phyloP scores from a whole-genome alignment of 2,888 invertebrate species.

The Hemithea aestivaria region DNA sequence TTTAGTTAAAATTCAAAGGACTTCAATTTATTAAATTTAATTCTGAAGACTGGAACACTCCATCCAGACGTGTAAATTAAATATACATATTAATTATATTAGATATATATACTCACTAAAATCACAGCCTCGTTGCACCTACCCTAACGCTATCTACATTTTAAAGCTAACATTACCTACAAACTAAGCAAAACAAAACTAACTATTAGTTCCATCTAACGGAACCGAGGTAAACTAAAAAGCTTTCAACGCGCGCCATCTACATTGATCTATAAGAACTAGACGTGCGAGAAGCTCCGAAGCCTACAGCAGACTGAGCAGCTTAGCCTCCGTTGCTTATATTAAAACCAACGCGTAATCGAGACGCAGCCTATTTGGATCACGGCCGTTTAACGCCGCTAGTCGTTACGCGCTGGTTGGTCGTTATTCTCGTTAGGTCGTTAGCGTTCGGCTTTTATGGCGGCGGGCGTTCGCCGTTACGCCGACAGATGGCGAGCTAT shows the following conservation, averaged over 20 bases:
- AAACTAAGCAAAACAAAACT: conserved; percentile 20
- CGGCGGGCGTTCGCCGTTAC: conserved; percentile 30
- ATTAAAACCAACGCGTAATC: conserved; percentile 41
- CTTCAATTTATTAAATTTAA: no score
- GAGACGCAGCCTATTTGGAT: conserved; percentile 49
- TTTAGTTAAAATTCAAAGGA: no score
- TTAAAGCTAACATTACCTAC: conserved; percentile 34
- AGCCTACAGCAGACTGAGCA: conserved; percentile 54
- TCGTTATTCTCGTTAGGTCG: conserved; percentile 62
- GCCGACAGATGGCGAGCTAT: conserved; percentile 52
- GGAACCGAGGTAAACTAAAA: conserved; percentile 37
- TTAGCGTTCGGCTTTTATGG: conserved; percentile 42
- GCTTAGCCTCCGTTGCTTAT: conserved; percentile 45
- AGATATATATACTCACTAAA: conserved; percentile 29
- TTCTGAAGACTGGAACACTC: no score
- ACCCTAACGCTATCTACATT: conserved; percentile 44
- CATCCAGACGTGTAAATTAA: no score
- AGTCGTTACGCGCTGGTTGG: conserved; percentile 44
- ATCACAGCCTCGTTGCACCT: conserved; percentile 38
- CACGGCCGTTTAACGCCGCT: conserved; percentile 38
- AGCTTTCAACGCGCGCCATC: conserved; percentile 50
- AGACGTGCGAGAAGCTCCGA: conserved; percentile 57
- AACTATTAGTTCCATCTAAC: conserved; percentile 52
- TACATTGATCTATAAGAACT: no score
- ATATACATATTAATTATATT: no score